A percentile compares a stretch with the other conserved stretches of the same genome.
Conservation (phyloP, 2,113 vertebrate genomes). For the Leucopsar rothschildi region DNA sequence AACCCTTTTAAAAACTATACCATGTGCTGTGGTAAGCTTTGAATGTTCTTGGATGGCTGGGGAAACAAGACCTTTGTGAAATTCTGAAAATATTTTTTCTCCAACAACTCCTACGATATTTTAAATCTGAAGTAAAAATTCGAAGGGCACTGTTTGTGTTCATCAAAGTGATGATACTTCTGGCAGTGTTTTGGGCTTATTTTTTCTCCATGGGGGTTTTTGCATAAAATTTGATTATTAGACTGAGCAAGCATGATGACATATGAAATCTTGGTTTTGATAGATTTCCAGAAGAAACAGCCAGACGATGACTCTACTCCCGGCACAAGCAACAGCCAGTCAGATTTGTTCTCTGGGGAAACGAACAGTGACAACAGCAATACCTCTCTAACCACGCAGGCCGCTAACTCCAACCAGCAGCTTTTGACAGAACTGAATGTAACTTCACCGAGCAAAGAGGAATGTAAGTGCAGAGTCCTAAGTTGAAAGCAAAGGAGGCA, state of each 20-base stretch:
- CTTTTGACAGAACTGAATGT: constrained; percentile 85
- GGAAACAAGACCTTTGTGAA: neutral
- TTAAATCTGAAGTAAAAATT: neutral
- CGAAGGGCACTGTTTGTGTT: neutral
- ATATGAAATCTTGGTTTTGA: constrained; percentile 30
- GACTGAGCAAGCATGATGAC: neutral
- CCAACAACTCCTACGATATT: neutral
- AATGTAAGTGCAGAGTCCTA: constrained; percentile 77
- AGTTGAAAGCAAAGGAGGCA: neutral
- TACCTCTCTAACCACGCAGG: constrained; percentile 85
- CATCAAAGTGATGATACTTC: neutral
- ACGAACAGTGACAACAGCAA: constrained; percentile 88
- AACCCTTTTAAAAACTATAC: neutral
- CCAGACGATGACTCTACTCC: constrained; percentile 89
- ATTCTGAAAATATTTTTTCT: neutral
- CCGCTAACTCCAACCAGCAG: constrained; percentile 83
- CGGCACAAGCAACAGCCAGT: constrained; percentile 90
- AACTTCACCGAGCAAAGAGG: constrained; percentile 85
- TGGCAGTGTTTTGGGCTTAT: neutral
- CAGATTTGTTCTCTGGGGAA: constrained; percentile 92
- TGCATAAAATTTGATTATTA: neutral
- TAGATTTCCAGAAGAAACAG: constrained; percentile 96
- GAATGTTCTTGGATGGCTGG: neutral
- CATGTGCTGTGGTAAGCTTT: neutral
- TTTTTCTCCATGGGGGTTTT: neutral